A percentile compares a stretch with the other conserved stretches of the same genome.
Evolutionary conservation across 2,113 vertebrate genomes (phyloP).

Genomic region (Siniperca chuatsi): DNA sequence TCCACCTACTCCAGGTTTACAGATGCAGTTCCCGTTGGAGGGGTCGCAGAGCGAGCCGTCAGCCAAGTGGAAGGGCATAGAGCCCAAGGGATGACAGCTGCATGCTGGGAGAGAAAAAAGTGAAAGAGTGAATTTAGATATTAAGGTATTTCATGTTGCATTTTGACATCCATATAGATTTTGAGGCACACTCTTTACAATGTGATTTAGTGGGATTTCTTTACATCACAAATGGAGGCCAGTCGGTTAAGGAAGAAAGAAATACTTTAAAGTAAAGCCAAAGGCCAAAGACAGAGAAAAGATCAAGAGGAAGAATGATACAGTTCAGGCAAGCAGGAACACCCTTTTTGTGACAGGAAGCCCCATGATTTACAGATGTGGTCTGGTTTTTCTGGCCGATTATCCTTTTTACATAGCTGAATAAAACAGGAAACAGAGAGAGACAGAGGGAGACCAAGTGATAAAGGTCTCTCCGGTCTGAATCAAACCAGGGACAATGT

Average conservation of each 20-base stretch:
- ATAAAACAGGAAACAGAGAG: background rate
- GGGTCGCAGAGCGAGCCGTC: slow-evolving; percentile 87
- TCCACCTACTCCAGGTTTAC: slow-evolving; percentile 94
- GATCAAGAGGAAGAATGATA: background rate
- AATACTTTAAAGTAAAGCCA: too few species aligned
- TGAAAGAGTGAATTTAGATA: background rate
- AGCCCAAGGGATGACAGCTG: slow-evolving; percentile 91
- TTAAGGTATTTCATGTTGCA: background rate
- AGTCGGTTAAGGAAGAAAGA: too few species aligned
- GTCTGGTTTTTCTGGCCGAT: background rate
- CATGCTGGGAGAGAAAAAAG: slow-evolving; percentile 84
- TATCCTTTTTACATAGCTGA: background rate
- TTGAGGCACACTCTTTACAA: too few species aligned
- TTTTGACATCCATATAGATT: background rate
- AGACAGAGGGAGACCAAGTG: too few species aligned
- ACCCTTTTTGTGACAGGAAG: too few species aligned
- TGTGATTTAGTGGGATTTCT: background rate
- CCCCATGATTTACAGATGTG: background rate
- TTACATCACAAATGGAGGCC: background rate
- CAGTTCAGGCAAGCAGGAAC: background rate
- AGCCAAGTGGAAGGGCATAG: slow-evolving; percentile 84
- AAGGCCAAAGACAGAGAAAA: background rate
- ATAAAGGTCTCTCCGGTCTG: background rate
- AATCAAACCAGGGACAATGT: background rate
- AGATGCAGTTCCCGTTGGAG: slow-evolving; percentile 92